Evolutionary conservation across 1,140 invertebrate species (phyloP).

Genomic region (Drosophila mojavensis): DNA sequence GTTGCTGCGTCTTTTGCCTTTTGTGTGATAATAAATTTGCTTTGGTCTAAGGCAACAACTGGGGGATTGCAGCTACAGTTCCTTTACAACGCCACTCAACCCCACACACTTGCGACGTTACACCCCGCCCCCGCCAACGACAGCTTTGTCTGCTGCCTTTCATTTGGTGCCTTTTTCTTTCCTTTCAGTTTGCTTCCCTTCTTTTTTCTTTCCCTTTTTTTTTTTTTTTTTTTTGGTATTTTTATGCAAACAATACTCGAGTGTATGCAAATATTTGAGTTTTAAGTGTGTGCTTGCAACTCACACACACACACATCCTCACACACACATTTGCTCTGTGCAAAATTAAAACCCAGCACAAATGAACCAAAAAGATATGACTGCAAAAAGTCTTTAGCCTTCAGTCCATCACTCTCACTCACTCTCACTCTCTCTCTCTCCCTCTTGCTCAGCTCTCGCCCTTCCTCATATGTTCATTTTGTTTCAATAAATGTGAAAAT

Average conservation of each 20-base stretch:
- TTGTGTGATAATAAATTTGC: constrained; percentile 82
- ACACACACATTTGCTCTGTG: constrained; percentile 39
- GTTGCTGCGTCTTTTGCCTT: constrained; percentile 59
- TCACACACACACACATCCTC: constrained; percentile 42
- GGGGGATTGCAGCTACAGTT: constrained; percentile 61
- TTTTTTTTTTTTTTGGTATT: constrained; percentile 67
- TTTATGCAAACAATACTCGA: constrained; percentile 81
- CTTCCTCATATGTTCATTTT: constrained; percentile 60
- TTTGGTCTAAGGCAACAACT: constrained; percentile 73
- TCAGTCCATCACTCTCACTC: neutral
- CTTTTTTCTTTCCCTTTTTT: constrained; percentile 24
- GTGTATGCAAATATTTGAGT: constrained; percentile 83
- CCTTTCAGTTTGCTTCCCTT: constrained; percentile 11
- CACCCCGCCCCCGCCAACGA: neutral
- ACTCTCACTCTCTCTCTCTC: too few species aligned
- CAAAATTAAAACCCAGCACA: constrained; percentile 77
- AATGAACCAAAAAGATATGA: constrained; percentile 66
- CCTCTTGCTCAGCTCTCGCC: neutral
- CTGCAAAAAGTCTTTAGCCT: constrained; percentile 23
- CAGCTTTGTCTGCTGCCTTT: constrained; percentile 57
- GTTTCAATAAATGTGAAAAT: constrained; percentile 81
- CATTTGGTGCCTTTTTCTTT: constrained; percentile 44
- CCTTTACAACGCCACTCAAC: constrained; percentile 23
- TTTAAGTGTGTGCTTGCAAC: constrained; percentile 77
- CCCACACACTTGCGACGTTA: neutral